Evolutionary conservation across 2,888 invertebrate species (phyloP), one percentile per base, ranked within the genome.

Genomic region (Pristionchus arcanus): DNA sequence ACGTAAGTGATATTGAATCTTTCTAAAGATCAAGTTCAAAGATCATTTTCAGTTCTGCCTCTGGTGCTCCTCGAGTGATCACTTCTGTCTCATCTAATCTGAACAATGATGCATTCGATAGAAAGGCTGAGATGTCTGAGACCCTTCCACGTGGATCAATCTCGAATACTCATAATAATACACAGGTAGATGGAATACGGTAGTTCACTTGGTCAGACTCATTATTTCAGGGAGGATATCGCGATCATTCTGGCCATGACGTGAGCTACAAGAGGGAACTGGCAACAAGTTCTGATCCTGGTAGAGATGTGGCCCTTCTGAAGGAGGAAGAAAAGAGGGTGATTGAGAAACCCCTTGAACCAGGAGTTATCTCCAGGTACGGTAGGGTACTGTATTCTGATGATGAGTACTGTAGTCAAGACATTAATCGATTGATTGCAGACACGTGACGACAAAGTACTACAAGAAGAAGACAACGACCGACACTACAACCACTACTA

Each of bases 401-500:
- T 4, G 74, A 25, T 31, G 37, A 2, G 3, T 74, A 74, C n/a
- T 74, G 74, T 37, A 37, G 83, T n/a, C 25, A 25, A 34, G 37
- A 25, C n/a, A 31, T 31, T 37, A 42, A 63, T 55, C 7, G 42
- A 86, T 37, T 31, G 34, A 74, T 55, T 86, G 31, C 85, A 93
- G 94, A 84, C 94, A 94, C 87, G 93, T 93, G 77, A 94, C 94
- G n/a, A 94, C 94, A 49, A 94, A 94, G 91, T 94, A 95, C 90
- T 94, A 94, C 91, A 94, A 94, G 91, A 94, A 95, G 93, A 94
- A 95, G 91, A 94, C 94, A 31, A 93, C 93, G 66, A 94, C 94
- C 53, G 94, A 94, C 87, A 92, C 94, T 37, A 93, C 93, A 25
- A 93, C 93, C 28, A 93, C 92, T 5, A 92, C 92, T 63, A 90